Base-by-base conservation (phyloP, 2,797 vertebrate genomes). In the Lophius americanus region DNA sequence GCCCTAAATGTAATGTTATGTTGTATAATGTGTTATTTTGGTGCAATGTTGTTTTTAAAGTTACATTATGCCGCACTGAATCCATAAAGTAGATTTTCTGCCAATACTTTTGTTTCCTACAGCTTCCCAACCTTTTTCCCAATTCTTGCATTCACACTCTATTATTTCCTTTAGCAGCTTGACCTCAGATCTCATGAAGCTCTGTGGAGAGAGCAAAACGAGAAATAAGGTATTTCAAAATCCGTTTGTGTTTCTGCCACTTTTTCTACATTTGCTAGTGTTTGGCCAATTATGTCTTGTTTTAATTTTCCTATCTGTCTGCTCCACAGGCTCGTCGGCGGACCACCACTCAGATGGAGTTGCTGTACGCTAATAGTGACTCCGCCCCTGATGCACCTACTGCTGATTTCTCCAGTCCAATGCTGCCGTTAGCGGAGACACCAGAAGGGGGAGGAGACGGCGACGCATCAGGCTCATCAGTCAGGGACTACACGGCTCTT, bases 341-440 rank as follows among this genome's bases (percentile, higher is more conserved):
- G 81, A 99, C 98, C 66, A 96, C 97, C 57, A 99, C 97, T 2
- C 97, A 99, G 90, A 97, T 98, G 96, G 97, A 99, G 83, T 39
- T 99, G 76, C 95, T 99, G 32, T 99, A 99, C 23, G 96, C 96
- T 33, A 96, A 95, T 92, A 97, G 90, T 56, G 96, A 99, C 82
- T 92, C 94, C 42, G 90, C 87, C 51, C 87, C 92, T 6, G 96
- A 96, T 33, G 63, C 78, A 1, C 84, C 91, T 39, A 41, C 92
- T 33, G 88, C 92, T 37, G 96, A 96, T 72, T 92, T 93, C 80
- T 80, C 94, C 43, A 73, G 82, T 62, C 78, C 94, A 51, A 85
- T 94, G 64, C 52, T 94, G 14, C 86, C 94, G 50, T 79, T 93
- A 73, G 88, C 93, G 54, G 96, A 98, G 88, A 90, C 87, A 9